phyloP scores from a whole-genome alignment of 2,888 invertebrate genomes.

The Tineola bisselliella region DNA sequence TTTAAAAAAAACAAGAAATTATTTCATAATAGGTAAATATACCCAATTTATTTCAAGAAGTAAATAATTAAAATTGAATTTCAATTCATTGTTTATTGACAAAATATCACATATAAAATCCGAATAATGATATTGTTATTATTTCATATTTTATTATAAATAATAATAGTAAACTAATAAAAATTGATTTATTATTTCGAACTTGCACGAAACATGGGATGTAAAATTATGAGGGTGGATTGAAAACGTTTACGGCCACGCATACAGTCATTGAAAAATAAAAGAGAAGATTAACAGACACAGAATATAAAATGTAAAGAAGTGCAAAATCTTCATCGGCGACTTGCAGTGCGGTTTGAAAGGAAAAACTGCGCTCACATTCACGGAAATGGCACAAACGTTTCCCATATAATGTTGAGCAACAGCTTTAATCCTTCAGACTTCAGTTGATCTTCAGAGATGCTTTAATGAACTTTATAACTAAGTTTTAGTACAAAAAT shows the following conservation, averaged over 20 bases:
- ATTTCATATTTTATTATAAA: not conserved
- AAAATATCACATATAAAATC: not conserved
- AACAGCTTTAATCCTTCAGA: no score
- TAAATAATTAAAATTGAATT: not conserved
- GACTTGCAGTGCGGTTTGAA: no score
- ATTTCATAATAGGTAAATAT: not conserved
- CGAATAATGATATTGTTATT: not conserved
- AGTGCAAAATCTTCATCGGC: no score
- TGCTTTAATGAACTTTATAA: no score
- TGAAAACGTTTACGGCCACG: not conserved
- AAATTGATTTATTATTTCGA: not conserved
- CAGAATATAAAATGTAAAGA: no score
- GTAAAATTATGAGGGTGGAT: not conserved
- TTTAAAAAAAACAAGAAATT: not conserved
- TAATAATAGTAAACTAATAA: not conserved
- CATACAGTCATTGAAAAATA: not conserved
- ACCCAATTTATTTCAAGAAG: conserved; percentile 1
- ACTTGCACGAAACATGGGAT: not conserved
- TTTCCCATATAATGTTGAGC: no score
- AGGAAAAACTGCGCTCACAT: no score
- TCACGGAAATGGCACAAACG: no score
- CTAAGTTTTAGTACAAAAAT: no score
- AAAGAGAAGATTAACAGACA: not conserved
- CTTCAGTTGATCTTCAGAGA: no score
- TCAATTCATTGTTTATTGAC: not conserved